Conservation (phyloP, 2,113 vertebrate genomes). For the Nothoprocta perdicaria region DNA sequence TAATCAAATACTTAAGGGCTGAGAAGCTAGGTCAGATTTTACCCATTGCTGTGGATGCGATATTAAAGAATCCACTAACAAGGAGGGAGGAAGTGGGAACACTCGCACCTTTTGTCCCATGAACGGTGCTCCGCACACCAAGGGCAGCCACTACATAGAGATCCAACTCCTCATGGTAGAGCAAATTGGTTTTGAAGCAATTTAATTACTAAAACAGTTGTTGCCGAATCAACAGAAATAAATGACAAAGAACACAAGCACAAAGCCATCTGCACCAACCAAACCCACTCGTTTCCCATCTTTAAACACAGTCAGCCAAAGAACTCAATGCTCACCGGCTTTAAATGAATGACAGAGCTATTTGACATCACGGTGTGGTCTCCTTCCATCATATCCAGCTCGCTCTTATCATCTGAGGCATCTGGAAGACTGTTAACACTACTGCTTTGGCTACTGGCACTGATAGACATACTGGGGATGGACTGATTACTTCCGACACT, state of each 20-base stretch:
- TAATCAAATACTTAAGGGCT: conserved; percentile 4
- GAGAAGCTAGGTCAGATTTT: background rate
- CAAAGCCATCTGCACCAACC: background rate
- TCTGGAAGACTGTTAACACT: conserved; percentile 97
- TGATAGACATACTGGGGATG: conserved; percentile 99
- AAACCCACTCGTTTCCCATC: background rate
- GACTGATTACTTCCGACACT: conserved; percentile 99
- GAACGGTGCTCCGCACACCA: background rate
- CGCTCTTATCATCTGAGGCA: conserved; percentile 94
- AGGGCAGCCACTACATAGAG: background rate
- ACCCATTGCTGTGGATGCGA: background rate
- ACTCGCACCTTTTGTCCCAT: background rate
- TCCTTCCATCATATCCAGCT: conserved; percentile 94
- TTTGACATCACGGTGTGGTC: conserved; percentile 99
- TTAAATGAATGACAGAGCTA: conserved; percentile 95
- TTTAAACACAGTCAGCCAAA: background rate
- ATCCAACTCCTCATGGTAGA: background rate
- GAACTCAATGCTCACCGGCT: conserved; percentile 83
- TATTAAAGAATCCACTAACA: background rate
- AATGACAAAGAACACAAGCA: accelerated
- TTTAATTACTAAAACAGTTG: background rate
- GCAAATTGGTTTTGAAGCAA: background rate
- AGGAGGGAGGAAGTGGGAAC: background rate
- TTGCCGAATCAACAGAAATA: background rate
- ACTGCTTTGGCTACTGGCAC: conserved; percentile 99